phyloP scores from a whole-genome alignment of 2,888 invertebrate species.

The Cylloceria caligata region DNA sequence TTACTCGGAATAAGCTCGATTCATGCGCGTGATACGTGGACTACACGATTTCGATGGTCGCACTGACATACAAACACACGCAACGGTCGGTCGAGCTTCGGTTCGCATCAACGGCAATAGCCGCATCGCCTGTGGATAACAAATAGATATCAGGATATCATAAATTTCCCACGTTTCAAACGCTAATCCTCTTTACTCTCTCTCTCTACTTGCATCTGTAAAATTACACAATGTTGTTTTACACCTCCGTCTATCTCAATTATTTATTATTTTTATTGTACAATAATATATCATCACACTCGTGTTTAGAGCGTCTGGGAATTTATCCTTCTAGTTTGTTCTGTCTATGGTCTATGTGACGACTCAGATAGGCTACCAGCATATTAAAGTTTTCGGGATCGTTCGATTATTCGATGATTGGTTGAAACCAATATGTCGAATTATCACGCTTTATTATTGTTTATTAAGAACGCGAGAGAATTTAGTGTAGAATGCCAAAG shows the following conservation, averaged over 20 bases:
- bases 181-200: not conserved
- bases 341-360: too few species aligned
- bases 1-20: slow-evolving; percentile 62
- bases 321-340: too few species aligned
- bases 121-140: slow-evolving; percentile 55
- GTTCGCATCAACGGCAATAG: slow-evolving; percentile 46
- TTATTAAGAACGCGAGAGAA: too few species aligned
- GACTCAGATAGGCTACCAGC: too few species aligned
- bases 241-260: not conserved
- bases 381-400: too few species aligned
- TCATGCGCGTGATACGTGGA: slow-evolving; percentile 42
- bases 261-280: not conserved
- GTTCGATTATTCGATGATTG: too few species aligned
- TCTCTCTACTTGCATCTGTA: too few species aligned
- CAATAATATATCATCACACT: not conserved
- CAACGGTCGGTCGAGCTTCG: slow-evolving; percentile 34
- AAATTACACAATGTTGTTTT: slow-evolving; percentile 48
- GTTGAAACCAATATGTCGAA: too few species aligned
- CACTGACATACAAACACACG: slow-evolving; percentile 23
- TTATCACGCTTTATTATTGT: too few species aligned
- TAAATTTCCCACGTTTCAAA: slow-evolving; percentile 62
- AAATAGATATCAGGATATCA: slow-evolving; percentile 68
- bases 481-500: too few species aligned
- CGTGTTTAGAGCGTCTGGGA: too few species aligned
- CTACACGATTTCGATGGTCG: slow-evolving; percentile 12